These are phyloP conservation scores for Bombus waltoni DNA, from an alignment of 1,140 invertebrate genomes.

Conservation along the genomic window DNA sequence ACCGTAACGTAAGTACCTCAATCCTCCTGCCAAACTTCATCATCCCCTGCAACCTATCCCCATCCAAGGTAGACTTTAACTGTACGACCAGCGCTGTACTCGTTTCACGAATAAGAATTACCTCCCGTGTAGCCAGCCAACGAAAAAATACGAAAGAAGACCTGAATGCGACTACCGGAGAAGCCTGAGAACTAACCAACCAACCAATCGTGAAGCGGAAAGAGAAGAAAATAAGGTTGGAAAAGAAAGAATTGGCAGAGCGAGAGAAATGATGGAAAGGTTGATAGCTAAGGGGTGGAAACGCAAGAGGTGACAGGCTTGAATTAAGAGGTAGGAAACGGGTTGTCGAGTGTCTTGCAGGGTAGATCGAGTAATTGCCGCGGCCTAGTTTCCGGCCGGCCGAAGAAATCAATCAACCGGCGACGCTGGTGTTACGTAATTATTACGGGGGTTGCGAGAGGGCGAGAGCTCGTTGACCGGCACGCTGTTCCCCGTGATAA, in stretches of 20 bases:
- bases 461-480: slow-evolving; percentile 7
- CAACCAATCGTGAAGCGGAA: background rate
- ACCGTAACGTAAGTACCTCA: background rate
- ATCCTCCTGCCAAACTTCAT: background rate
- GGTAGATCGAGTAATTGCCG: slow-evolving; percentile 26
- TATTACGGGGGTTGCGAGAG: slow-evolving; percentile 27
- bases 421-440: slow-evolving; percentile 38
- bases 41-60: background rate
- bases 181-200: background rate
- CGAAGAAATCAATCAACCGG: slow-evolving; percentile 57
- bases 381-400: slow-evolving; percentile 34
- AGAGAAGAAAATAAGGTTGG: background rate
- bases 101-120: slow-evolving; percentile 59
- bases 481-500: slow-evolving; percentile 16
- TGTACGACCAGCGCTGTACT: background rate
- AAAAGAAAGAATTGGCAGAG: background rate
- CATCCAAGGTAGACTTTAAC: background rate
- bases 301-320: slow-evolving; percentile 14
- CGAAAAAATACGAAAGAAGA: no score
- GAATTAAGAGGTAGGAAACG: slow-evolving; percentile 41
- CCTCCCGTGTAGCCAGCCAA: background rate
- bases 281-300: background rate
- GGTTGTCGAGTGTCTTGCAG: slow-evolving; percentile 7
- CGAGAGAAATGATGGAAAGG: background rate
- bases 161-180: no score